Evolutionary conservation across 2,888 invertebrate genomes (phyloP).

Genomic region (Sphinx pinastri): DNA sequence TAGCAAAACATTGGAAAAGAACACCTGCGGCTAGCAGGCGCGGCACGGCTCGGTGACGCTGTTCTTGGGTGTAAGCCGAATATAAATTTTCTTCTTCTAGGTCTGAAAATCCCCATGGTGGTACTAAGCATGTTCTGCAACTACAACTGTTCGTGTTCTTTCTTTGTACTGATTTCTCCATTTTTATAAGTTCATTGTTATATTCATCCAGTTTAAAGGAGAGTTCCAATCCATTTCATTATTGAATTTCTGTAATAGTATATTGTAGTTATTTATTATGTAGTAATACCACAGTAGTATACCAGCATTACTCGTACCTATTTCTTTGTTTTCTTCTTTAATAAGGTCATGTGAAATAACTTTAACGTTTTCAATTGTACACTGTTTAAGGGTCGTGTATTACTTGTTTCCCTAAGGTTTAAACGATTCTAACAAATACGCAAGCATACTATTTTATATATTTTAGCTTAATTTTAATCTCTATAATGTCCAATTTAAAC

Average conservation of each 20-base stretch:
- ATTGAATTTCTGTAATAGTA: slow-evolving; percentile 2
- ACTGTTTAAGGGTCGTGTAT: background rate
- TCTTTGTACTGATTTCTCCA: slow-evolving; percentile 64
- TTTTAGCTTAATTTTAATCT: no score
- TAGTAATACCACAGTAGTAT: background rate
- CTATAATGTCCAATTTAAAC: no score
- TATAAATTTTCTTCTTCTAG: slow-evolving; percentile 71
- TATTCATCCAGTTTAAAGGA: slow-evolving; percentile 2
- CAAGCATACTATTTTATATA: no score
- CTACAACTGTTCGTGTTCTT: slow-evolving; percentile 54
- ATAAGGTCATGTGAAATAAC: background rate
- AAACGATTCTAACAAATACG: no score
- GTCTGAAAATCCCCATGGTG: slow-evolving; percentile 72
- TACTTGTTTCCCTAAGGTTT: no score
- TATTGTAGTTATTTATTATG: background rate
- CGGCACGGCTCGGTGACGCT: slow-evolving; percentile 70
- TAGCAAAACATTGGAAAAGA: slow-evolving; percentile 64
- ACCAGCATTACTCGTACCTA: background rate
- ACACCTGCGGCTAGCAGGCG: slow-evolving; percentile 66
- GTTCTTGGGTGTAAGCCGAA: slow-evolving; percentile 68
- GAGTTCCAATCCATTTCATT: slow-evolving; percentile 12
- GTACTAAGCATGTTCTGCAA: slow-evolving; percentile 59
- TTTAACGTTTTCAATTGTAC: background rate
- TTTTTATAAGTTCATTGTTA: slow-evolving; percentile 45
- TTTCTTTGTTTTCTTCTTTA: background rate